Base-by-base conservation (phyloP, 2,888 invertebrate species). In the Ectemnius cavifrons region DNA sequence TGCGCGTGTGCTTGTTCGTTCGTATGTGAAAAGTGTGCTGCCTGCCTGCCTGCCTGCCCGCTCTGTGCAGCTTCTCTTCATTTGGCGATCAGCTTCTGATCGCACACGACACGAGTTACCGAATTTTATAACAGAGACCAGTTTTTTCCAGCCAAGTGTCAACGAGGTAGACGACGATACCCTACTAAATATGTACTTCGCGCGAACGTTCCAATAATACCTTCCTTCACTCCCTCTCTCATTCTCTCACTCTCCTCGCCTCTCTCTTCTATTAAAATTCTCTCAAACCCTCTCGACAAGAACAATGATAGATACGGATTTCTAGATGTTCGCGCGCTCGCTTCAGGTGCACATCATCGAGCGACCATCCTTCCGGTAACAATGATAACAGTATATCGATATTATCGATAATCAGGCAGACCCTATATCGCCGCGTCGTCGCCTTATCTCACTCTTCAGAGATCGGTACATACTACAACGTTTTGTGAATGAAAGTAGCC, bases 91-190 rank as follows among this genome's bases (percentile, higher is more conserved):
- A 37, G 37, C 3, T 23, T 37, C 8, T 1, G 37, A 37, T 37
- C 37, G 37, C 37, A 37, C 37, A 4, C 8, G 37, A 37, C 37
- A 37, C 37, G 37, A 8, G 37, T 37, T 37, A 37, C 37, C 37
- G 37, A 37, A 37, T 37, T 0, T 37, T 74, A 62, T 74, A 74
- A 80, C 67, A 37, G 73, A 75, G 67, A 64, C 72, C 77, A 72
- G 72, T 67, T 67, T 73, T 80, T 37, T 6, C 37, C 37, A 37
- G 37, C 57, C 61, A 73, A 67, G 63, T 71, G 67, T 77, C 71
- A 76, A 80, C 80, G 71, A 80, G 71, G 69, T 80, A 80, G 78
- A 67, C 68, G 68, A 77, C 71, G 69, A 69, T 76, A 76, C 56
- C 59, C 23, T 71, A 68, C 46, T 75, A 66, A 65, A 11, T 60